Evolutionary conservation across 1,140 invertebrate genomes (phyloP).

Genomic region (Drosophila kepulauana): DNA sequence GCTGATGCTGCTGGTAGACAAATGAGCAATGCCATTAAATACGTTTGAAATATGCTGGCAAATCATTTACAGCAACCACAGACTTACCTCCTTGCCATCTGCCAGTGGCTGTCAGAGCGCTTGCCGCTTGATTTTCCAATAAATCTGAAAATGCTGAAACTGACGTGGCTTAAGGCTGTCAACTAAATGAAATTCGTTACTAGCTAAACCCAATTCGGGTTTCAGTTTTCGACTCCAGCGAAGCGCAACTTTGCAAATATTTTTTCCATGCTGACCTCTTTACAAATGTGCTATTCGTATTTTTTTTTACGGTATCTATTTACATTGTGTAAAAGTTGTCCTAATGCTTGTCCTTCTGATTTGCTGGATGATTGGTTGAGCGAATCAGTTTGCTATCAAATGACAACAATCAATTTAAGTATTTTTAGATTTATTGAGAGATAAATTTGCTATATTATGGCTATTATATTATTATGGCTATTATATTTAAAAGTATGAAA

Average conservation of each 20-base stretch:
- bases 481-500: no score
- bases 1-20: conserved; percentile 65
- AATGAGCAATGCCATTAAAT: conserved; percentile 78
- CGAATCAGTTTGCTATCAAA: no score
- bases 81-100: conserved; percentile 1
- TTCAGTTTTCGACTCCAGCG: conserved; percentile 1
- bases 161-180: conserved; percentile 38
- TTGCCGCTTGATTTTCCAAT: conserved; percentile 48
- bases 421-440: no score
- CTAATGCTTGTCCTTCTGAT: no score
- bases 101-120: conserved; percentile 6
- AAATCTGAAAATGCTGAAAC: conserved; percentile 60
- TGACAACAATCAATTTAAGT: no score
- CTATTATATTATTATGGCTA: no score
- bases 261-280: conserved; percentile 7
- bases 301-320: background rate
- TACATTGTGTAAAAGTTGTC: background rate
- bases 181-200: conserved; percentile 41
- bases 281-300: background rate
- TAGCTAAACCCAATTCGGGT: conserved; percentile 15
- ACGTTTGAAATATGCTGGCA: conserved; percentile 78
- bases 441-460: no score
- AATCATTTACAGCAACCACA: conserved; percentile 63
- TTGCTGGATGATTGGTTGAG: no score
- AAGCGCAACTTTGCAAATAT: conserved; percentile 4